Conservation (phyloP, 2,888 invertebrate genomes). For the Drosophila fulvimacula region DNA sequence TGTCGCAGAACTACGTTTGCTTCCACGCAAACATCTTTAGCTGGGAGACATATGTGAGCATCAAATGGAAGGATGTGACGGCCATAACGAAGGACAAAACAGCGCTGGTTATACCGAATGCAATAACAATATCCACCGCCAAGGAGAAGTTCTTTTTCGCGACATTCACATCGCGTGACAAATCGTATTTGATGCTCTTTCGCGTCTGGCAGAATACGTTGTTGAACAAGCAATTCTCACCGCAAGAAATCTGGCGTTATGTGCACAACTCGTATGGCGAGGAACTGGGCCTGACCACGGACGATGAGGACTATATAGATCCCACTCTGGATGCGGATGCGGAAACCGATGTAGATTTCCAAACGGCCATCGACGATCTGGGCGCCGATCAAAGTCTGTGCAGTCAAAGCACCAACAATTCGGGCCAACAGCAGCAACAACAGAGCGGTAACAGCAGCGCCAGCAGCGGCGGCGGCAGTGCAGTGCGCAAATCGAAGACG, state of each 20-base stretch:
- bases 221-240: conserved; percentile 93
- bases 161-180: conserved; percentile 96
- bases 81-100: conserved; percentile 98
- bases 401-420: conserved; percentile 45
- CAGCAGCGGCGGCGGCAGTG: conserved; percentile 66
- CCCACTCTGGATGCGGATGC: conserved; percentile 83
- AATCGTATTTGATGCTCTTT: conserved; percentile 97
- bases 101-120: conserved; percentile 97
- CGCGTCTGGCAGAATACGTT: conserved; percentile 98
- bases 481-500: conserved; percentile 66
- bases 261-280: conserved; percentile 97
- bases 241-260: conserved; percentile 95
- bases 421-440: conserved; percentile 38
- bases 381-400: conserved; percentile 57
- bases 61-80: conserved; percentile 95
- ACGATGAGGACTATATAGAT: conserved; percentile 94
- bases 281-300: conserved; percentile 95
- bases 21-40: conserved; percentile 99
- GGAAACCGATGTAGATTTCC: conserved; percentile 74
- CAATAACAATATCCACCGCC: conserved; percentile 93
- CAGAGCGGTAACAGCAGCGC: conserved; percentile 74
- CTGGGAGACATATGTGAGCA: conserved; percentile 95
- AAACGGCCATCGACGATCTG: conserved; percentile 73
- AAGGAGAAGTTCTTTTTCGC: conserved; percentile 96
- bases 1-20: conserved; percentile 97